phyloP scores from a whole-genome alignment of 2,797 vertebrate species.

The Phoebastria nigripes region DNA sequence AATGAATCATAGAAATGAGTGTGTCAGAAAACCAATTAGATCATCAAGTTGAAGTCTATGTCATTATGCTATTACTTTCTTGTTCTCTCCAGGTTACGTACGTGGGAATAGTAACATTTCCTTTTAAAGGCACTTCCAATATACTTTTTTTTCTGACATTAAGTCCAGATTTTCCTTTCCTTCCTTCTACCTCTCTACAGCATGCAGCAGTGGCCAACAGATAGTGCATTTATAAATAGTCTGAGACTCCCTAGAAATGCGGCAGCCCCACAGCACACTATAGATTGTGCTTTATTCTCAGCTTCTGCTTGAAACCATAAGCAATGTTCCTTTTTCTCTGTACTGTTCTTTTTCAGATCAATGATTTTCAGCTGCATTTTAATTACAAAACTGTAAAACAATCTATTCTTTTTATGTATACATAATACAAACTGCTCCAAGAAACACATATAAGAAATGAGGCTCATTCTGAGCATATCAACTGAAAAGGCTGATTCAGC shows the following conservation, averaged over 20 bases:
- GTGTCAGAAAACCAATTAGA: not conserved
- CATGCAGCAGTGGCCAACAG: not conserved
- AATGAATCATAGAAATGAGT: not conserved
- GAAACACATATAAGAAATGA: not conserved
- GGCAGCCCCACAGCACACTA: not conserved
- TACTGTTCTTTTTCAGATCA: not conserved
- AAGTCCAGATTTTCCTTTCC: not conserved
- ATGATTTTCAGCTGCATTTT: slow-evolving; percentile 22
- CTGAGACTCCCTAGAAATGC: not conserved
- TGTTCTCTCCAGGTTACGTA: not conserved
- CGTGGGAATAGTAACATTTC: not conserved
- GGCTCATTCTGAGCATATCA: not conserved
- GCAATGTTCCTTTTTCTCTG: not conserved
- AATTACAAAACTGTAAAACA: slow-evolving; percentile 11
- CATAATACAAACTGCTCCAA: not conserved
- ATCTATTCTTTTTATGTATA: not conserved
- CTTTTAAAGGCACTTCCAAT: not conserved
- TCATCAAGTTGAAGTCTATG: not conserved
- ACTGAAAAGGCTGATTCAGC: not conserved
- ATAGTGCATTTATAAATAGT: not conserved
- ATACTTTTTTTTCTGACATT: not conserved
- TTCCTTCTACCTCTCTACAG: not conserved
- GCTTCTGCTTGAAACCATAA: not conserved
- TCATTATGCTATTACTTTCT: not conserved
- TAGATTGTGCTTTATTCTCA: not conserved